Evolutionary conservation across 2,888 invertebrate species (phyloP).

Genomic region (Chloroclysta siterata): DNA sequence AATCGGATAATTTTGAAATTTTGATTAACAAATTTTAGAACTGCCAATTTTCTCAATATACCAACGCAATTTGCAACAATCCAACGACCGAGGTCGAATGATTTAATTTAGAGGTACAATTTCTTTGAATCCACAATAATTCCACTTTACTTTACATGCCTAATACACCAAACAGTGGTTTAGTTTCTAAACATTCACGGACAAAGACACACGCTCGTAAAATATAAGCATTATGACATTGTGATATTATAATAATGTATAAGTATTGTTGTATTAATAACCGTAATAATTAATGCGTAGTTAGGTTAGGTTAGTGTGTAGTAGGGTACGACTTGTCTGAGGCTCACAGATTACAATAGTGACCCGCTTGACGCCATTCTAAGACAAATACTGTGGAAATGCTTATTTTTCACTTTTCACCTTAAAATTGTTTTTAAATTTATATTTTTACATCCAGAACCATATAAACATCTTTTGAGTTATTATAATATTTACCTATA

Average conservation of each 20-base stretch:
- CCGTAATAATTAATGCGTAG: conserved; percentile 82
- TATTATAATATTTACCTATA: conserved; percentile 84
- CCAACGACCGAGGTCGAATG: conserved; percentile 46
- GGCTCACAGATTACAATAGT: conserved; percentile 84
- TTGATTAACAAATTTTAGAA: conserved; percentile 72
- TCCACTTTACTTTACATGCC: conserved; percentile 72
- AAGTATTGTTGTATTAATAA: conserved; percentile 82
- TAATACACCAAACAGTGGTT: conserved; percentile 82
- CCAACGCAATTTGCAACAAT: conserved; percentile 66
- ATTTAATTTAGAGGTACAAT: conserved; percentile 67
- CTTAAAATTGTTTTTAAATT: conserved; percentile 79
- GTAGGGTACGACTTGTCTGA: conserved; percentile 72
- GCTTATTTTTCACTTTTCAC: conserved; percentile 71
- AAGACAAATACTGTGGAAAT: conserved; percentile 83
- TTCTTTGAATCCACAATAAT: conserved; percentile 67
- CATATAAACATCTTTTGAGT: conserved; percentile 86
- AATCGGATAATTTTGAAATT: conserved; percentile 74
- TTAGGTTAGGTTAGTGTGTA: conserved; percentile 80
- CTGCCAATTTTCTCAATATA: conserved; percentile 70
- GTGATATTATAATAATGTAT: conserved; percentile 83
- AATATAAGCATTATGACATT: conserved; percentile 86
- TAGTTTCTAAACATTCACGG: conserved; percentile 83
- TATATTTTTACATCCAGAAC: conserved; percentile 84
- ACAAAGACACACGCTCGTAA: conserved; percentile 86
- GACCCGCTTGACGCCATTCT: conserved; percentile 77